A percentile compares a stretch with the other conserved stretches of the same genome.
phyloP scores from a whole-genome alignment of 2,797 vertebrate species.

The Holocentrus rufus region DNA sequence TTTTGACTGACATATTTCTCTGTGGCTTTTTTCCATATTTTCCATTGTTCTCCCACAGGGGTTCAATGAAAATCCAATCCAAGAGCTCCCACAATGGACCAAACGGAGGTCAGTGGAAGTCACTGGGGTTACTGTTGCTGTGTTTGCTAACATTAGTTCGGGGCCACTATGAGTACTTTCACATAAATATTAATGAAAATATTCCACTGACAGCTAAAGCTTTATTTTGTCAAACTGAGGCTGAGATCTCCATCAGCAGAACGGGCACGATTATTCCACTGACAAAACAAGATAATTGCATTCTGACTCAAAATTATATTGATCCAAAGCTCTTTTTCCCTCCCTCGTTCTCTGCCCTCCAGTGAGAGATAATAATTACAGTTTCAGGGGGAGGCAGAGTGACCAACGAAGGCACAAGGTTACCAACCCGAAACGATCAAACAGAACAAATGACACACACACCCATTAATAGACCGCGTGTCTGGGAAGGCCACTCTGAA shows the following conservation, averaged over 20 bases:
- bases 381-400: slow-evolving; percentile 1
- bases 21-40: not conserved
- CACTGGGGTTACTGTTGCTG: not conserved
- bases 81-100: not conserved
- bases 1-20: not conserved
- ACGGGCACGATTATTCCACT: not conserved
- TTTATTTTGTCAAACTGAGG: not conserved
- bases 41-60: not conserved
- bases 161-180: not conserved
- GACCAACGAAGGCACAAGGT: not conserved
- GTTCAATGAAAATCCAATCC: not conserved
- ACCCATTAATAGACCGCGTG: not conserved
- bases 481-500: not conserved
- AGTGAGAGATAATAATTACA: not conserved
- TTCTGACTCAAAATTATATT: not conserved
- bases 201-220: not conserved
- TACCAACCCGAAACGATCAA: slow-evolving; percentile 16
- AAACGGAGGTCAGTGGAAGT: not conserved
- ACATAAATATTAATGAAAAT: slow-evolving; percentile 1
- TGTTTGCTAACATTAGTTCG: not conserved
- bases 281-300: not conserved
- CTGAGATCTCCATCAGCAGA: not conserved
- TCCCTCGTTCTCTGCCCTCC: not conserved
- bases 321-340: not conserved
- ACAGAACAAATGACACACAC: slow-evolving; percentile 9